Evolutionary conservation across 2,113 vertebrate species (phyloP).

Genomic region (Gorsachius goisagi): DNA sequence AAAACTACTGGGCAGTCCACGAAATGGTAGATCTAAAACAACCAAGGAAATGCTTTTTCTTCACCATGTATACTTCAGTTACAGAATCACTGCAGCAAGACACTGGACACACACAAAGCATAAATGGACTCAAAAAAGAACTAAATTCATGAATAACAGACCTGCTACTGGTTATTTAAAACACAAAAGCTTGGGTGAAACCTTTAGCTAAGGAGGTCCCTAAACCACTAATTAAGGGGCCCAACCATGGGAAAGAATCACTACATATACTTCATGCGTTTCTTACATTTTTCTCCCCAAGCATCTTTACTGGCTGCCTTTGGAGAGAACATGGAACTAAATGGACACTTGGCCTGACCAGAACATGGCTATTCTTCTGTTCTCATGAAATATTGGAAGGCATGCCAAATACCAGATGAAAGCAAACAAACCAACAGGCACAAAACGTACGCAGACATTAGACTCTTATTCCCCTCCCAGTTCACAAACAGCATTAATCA

Average conservation of each 20-base stretch:
- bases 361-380: background rate
- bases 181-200: background rate
- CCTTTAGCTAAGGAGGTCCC: background rate
- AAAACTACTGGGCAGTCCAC: background rate
- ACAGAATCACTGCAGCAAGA: background rate
- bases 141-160: background rate
- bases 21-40: background rate
- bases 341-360: background rate
- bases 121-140: background rate
- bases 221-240: background rate
- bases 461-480: background rate
- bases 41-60: background rate
- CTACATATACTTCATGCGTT: background rate
- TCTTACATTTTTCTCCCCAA: background rate
- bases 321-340: background rate
- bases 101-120: background rate
- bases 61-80: background rate
- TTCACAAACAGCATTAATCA: background rate
- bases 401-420: background rate
- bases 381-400: slow-evolving; percentile 2
- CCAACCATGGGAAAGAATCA: background rate
- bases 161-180: background rate
- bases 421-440: background rate
- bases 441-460: background rate
- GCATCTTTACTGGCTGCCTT: background rate